Conservation (phyloP, 2,888 invertebrate genomes). For the Meghimatium bilineatum region DNA sequence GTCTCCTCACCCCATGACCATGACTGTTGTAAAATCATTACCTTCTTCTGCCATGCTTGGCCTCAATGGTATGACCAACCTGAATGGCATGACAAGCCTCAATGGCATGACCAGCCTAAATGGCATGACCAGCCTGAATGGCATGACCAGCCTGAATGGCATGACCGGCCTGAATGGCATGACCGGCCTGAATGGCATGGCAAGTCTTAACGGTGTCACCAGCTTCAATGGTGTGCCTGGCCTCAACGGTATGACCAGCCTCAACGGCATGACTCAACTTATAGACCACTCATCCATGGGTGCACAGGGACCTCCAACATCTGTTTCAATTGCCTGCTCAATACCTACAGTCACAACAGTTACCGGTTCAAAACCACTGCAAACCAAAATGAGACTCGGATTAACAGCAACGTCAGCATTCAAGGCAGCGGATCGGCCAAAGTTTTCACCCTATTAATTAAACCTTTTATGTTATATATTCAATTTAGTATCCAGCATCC, state of each 20-base stretch:
- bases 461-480: constrained; percentile 40
- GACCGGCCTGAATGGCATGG: constrained; percentile 13
- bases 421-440: constrained; percentile 66
- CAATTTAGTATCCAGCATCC: not conserved
- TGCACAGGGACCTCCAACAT: constrained; percentile 30
- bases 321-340: constrained; percentile 34
- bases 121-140: constrained; percentile 20
- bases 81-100: constrained; percentile 15
- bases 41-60: constrained; percentile 39
- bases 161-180: constrained; percentile 24
- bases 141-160: constrained; percentile 31
- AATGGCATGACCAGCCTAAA: constrained; percentile 24
- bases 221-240: constrained; percentile 30
- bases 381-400: constrained; percentile 71
- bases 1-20: constrained; percentile 41
- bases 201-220: constrained; percentile 23
- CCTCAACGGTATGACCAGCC: constrained; percentile 22
- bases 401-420: constrained; percentile 63
- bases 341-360: constrained; percentile 32
- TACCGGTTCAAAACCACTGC: constrained; percentile 59
- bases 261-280: constrained; percentile 25
- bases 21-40: constrained; percentile 41
- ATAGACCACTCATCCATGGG: constrained; percentile 29
- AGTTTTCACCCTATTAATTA: constrained; percentile 72
- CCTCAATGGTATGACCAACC: constrained; percentile 19